Base-by-base conservation (phyloP, 2,888 invertebrate genomes). In the Oscheius sp. region DNA sequence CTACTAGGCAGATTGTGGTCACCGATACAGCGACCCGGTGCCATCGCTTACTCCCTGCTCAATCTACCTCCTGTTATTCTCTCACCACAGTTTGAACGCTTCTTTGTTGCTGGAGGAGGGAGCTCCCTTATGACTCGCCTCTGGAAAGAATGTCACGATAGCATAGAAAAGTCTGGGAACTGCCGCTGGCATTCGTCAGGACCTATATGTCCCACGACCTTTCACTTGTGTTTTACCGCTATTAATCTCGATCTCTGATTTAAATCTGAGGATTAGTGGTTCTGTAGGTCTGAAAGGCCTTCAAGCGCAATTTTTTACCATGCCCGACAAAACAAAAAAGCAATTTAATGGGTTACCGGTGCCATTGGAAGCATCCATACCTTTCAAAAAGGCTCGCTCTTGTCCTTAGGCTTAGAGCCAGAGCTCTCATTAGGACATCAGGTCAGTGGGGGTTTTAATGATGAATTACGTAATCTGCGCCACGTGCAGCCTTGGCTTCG, bases 371-470 rank as follows among this genome's bases (percentile, higher is more conserved):
- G 45, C 41, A 45, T 61, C 58, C 43, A 61, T 25, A 61, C 61
- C 41, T 61, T 61, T 45, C 21, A 43, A 61, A 43, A 16, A n/a
- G 13, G 49, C 66, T 18, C 64, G 27, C 18, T 46, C 46, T 66
- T 66, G 66, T 66, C 66, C 66, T 66, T 52, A 49, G 29, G 52
- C 49, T 27, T 25, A 29, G 43, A 43, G n/a, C 29, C 25, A 16
- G 9, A 35, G 52, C 52, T 27, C 66, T 66, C 66, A 52, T 66
- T 66, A 66, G 66, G 66, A 66, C 66, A 49, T 27, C 66, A 52
- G 66, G 66, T 66, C 66, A 66, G 66, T 66, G 66, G 66, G n/a
- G 66, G 66, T 52, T 66, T 66, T 52, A 52, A 66, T 66, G 66
- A 66, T 66, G 66, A 66, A 66, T 66, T 49, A 66, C 66, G 66